Evolutionary conservation across 2,113 vertebrate species (phyloP).

Genomic region (Mola mola): DNA sequence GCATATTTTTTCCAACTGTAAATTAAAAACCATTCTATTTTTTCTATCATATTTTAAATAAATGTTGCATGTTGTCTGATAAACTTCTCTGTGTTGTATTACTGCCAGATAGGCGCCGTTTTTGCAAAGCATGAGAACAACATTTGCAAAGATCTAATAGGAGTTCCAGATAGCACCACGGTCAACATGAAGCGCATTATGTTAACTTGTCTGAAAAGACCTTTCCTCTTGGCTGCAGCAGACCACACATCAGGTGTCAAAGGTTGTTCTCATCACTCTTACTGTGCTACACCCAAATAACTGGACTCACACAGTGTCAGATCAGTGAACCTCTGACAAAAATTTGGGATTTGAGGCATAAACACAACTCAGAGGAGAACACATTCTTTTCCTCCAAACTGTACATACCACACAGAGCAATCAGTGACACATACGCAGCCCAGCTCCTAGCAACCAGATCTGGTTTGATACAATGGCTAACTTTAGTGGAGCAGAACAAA

Average conservation of each 20-base stretch:
- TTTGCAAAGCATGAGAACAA: no score
- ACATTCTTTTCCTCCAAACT: conserved; percentile 9
- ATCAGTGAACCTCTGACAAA: not conserved
- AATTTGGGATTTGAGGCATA: conserved; percentile 7
- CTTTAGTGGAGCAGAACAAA: conserved; percentile 29
- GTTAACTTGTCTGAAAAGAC: not conserved
- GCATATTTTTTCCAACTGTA: no score
- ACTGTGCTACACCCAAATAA: not conserved
- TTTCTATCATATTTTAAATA: no score
- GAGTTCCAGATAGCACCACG: no score
- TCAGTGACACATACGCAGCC: conserved; percentile 20
- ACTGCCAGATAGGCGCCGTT: not conserved
- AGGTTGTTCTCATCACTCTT: conserved; percentile 7
- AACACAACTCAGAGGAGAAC: conserved; percentile 19
- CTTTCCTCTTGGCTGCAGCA: not conserved
- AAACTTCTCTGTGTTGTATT: no score
- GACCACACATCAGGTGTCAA: conserved; percentile 22
- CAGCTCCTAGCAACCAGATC: conserved; percentile 52
- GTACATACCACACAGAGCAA: conserved; percentile 27
- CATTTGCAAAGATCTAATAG: no score
- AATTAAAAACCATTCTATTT: no score
- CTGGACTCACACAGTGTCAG: conserved; percentile 1
- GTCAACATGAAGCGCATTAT: no score
- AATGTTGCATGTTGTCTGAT: no score
- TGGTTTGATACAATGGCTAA: conserved; percentile 45